A percentile compares a stretch with the other conserved stretches of the same genome.
Evolutionary conservation across 1,140 invertebrate species (phyloP).

Genomic region (Pentalonia nigronervosa): DNA sequence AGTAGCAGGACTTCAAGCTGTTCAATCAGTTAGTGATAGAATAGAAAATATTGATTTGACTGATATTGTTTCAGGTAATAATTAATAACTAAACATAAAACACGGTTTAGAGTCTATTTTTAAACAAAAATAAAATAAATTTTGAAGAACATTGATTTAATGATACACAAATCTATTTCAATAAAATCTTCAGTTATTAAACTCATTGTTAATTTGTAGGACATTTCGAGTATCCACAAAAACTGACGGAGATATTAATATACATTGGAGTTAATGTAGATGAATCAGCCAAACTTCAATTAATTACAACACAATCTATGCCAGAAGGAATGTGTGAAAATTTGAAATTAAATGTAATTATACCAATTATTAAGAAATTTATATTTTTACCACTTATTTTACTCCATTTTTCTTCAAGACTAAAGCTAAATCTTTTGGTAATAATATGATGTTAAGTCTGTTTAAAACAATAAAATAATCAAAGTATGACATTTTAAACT

Average conservation of each 20-base stretch:
- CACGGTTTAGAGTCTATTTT: not conserved
- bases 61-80: slow-evolving; percentile 67
- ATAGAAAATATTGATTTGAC: slow-evolving; percentile 73
- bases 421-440: not conserved
- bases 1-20: slow-evolving; percentile 71
- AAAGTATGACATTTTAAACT: not conserved
- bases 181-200: slow-evolving; percentile 22
- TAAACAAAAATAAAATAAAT: not conserved
- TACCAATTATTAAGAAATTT: not conserved
- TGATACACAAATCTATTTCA: not conserved
- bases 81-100: not conserved
- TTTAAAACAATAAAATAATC: not conserved
- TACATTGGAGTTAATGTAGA: slow-evolving; percentile 63
- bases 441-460: not conserved
- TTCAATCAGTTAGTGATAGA: slow-evolving; percentile 68
- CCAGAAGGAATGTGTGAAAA: slow-evolving; percentile 18
- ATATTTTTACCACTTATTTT: not conserved
- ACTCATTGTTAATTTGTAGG: slow-evolving; percentile 63
- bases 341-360: slow-evolving; percentile 23
- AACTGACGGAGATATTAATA: slow-evolving; percentile 68
- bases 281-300: slow-evolving; percentile 50
- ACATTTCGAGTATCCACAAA: slow-evolving; percentile 73
- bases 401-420: not conserved
- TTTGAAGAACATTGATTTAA: not conserved
- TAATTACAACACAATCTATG: slow-evolving; percentile 42